Conservation (phyloP, 2,888 invertebrate species). For the Macrosoma leucophasiata region DNA sequence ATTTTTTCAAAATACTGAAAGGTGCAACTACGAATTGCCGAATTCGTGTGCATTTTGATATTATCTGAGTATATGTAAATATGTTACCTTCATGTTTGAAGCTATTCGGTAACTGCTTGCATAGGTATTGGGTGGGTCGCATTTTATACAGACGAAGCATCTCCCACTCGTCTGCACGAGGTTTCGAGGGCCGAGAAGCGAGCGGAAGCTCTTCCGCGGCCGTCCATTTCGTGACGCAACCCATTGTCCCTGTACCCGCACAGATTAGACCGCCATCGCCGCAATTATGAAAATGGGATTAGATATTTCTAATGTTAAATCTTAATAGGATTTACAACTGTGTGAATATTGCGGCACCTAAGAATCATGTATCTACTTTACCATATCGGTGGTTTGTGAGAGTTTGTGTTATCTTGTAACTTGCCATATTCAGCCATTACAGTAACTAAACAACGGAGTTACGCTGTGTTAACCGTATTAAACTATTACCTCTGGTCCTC, state of each 20-base stretch:
- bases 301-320: conserved; percentile 7
- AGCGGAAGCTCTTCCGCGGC: conserved; percentile 59
- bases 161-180: conserved; percentile 52
- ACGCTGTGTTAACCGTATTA: no score
- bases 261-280: conserved; percentile 25
- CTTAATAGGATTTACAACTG: background rate
- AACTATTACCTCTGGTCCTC: no score
- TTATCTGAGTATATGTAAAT: conserved; percentile 3
- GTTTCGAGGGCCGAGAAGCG: conserved; percentile 47
- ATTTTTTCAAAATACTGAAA: no score
- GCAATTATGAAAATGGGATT: conserved; percentile 27
- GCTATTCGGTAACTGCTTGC: conserved; percentile 62
- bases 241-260: conserved; percentile 50
- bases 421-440: no score
- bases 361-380: no score
- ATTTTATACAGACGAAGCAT: conserved; percentile 59
- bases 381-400: no score
- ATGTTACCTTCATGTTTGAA: conserved; percentile 69
- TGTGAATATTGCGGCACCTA: no score
- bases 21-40: no score
- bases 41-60: no score
- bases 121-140: conserved; percentile 48
- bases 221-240: conserved; percentile 46
- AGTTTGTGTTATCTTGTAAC: no score
- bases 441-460: no score